Evolutionary conservation across 1,140 invertebrate genomes (phyloP), one percentile per base, ranked within the genome.

Genomic region (Lordiphosa stackelbergi): DNA sequence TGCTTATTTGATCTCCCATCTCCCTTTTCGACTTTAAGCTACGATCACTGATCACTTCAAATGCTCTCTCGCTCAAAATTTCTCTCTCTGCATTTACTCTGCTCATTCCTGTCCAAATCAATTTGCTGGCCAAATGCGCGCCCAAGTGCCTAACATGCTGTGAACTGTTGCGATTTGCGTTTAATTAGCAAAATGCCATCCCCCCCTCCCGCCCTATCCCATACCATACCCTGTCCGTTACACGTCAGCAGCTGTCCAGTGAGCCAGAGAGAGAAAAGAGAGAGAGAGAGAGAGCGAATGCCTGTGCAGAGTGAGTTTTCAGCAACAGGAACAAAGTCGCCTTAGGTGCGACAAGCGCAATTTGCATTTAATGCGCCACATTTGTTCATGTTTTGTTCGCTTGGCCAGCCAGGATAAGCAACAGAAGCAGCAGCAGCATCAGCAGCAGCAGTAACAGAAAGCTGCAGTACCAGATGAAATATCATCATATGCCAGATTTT

Each of bases 331-430:
- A 28, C 34, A 34, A 38, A 42, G 55, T 38, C 28, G 66, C 69
- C 73, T 43, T 55, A 65, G 73, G 73, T 78, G 69, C 58, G 22
- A 53, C 72, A 47, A 42, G 56, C 43, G 43, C 64, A 54, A 73
- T 79, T 69, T 74, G 74, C 74, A 66, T 79, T 70, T 69, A 63
- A 79, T 79, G 74, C 41, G 55, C 53, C 57, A 53, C 73, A 78
- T 77, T 78, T 77, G 69, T 72, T 51, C 54, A 45, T 43, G 53
- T 49, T 63, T 53, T 31, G 41, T 58, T 58, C 46, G 46, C 63
- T 40, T 66, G 63, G 37, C 51, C 47, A 31, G 37, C 12, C 36
- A 12, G 35, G 5, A 11, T 4, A 22, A 49, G 28, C 22, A 36
- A 16, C 11, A 46, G 51, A 34, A n/a, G n/a, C 10, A 16, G 40